Evolutionary conservation across 2,888 invertebrate species (phyloP).

Genomic region (Drepana falcataria): DNA sequence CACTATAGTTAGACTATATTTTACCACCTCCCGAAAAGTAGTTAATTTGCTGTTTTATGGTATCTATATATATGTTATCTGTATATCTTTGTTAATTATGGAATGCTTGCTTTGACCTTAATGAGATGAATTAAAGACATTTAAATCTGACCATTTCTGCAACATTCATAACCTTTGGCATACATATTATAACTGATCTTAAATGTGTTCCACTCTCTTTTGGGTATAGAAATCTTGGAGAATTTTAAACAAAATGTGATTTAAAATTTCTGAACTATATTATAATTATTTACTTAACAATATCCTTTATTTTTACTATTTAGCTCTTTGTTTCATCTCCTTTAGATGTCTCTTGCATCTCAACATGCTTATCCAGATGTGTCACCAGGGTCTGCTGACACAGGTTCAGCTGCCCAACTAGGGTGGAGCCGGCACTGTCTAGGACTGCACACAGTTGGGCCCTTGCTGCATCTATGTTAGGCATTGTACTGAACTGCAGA

Average conservation of each 20-base stretch:
- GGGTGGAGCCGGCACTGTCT: conserved; percentile 80
- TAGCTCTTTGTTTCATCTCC: conserved; percentile 24
- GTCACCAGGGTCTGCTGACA: conserved; percentile 83
- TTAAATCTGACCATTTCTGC: too few species aligned
- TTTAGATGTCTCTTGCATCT: conserved; percentile 35
- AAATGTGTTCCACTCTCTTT: too few species aligned
- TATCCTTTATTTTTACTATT: conserved; percentile 3
- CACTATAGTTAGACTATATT: too few species aligned
- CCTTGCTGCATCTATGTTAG: conserved; percentile 81
- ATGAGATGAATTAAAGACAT: too few species aligned
- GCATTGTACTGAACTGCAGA: conserved; percentile 81
- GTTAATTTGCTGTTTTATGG: too few species aligned
- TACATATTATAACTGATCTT: too few species aligned
- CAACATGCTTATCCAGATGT: conserved; percentile 80
- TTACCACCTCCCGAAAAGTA: too few species aligned
- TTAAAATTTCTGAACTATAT: background rate
- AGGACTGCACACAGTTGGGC: conserved; percentile 84
- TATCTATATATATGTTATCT: too few species aligned
- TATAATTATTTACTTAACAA: background rate
- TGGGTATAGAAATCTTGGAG: too few species aligned
- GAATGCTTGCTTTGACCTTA: too few species aligned
- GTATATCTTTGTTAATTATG: too few species aligned
- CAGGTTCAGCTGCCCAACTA: conserved; percentile 82
- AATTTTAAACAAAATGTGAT: background rate
- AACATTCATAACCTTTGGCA: too few species aligned